Evolutionary conservation across 2,888 invertebrate genomes (phyloP).

Genomic region (Leucania comma): DNA sequence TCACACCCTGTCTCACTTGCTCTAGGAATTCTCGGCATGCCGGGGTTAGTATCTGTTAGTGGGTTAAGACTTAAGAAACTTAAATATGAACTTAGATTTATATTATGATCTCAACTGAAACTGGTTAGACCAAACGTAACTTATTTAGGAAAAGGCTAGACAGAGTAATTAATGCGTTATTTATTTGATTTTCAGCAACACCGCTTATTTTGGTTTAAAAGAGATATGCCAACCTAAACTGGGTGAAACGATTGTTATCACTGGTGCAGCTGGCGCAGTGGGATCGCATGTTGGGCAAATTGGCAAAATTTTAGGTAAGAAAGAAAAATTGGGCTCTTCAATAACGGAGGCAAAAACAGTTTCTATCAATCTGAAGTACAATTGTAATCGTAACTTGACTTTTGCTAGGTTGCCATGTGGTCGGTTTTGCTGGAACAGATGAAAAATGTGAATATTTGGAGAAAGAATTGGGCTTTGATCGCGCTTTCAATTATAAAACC

Average conservation of each 20-base stretch:
- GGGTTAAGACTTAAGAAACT: neutral
- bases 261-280: slow-evolving; percentile 95
- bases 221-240: slow-evolving; percentile 93
- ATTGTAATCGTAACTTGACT: neutral
- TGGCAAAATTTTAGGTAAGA: slow-evolving; percentile 92
- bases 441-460: slow-evolving; percentile 93
- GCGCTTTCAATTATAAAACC: slow-evolving; percentile 94
- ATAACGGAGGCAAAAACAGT: no score
- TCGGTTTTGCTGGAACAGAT: slow-evolving; percentile 93
- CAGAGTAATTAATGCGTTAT: neutral
- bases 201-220: slow-evolving; percentile 94
- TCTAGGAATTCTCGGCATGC: slow-evolving; percentile 93
- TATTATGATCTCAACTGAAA: no score
- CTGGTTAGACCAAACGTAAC: no score
- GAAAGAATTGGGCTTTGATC: slow-evolving; percentile 93
- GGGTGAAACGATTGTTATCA: slow-evolving; percentile 94
- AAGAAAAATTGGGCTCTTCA: neutral
- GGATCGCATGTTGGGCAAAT: slow-evolving; percentile 95
- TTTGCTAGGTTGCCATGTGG: slow-evolving; percentile 80
- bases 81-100: neutral
- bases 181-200: slow-evolving; percentile 88
- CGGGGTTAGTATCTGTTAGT: slow-evolving; percentile 90
- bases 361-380: neutral
- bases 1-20: slow-evolving; percentile 91
- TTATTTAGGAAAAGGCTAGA: no score